Percentiles rank a stretch among this genome's conserved stretches.
phyloP scores from a whole-genome alignment of 1,140 invertebrate species.

The Ephestia elutella region DNA sequence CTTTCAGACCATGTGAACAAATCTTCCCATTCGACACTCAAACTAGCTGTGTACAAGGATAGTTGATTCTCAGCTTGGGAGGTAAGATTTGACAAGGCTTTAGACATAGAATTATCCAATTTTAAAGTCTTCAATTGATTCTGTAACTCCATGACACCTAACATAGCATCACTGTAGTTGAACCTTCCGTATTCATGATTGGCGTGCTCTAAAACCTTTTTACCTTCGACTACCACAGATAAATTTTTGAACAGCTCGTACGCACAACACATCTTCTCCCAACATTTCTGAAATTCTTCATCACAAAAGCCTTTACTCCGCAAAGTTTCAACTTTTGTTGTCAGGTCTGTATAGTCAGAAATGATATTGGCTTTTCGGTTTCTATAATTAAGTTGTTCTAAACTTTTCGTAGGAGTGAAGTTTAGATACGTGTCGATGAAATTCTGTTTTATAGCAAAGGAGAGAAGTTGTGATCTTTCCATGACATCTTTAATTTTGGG shows the following conservation, averaged over 20 bases:
- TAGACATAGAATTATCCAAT: slow-evolving; percentile 44
- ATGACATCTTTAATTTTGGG: slow-evolving; percentile 46
- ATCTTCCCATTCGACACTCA: slow-evolving; percentile 62
- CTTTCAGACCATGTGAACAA: slow-evolving; percentile 57
- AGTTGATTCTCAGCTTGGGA: slow-evolving; percentile 52
- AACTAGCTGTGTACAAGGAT: slow-evolving; percentile 45
- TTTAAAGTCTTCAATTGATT: slow-evolving; percentile 39
- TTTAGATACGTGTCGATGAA: slow-evolving; percentile 55
- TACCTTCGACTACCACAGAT: slow-evolving; percentile 45
- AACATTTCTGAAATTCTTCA: slow-evolving; percentile 42
- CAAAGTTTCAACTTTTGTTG: slow-evolving; percentile 33
- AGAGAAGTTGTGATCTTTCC: slow-evolving; percentile 55
- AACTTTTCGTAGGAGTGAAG: slow-evolving; percentile 52
- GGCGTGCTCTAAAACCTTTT: slow-evolving; percentile 39
- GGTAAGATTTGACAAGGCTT: slow-evolving; percentile 41
- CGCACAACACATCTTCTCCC: slow-evolving; percentile 39
- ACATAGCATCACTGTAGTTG: slow-evolving; percentile 54
- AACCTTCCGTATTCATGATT: slow-evolving; percentile 52
- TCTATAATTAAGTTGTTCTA: slow-evolving; percentile 59
- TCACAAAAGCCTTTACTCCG: slow-evolving; percentile 31
- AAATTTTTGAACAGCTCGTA: slow-evolving; percentile 40
- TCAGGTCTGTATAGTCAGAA: slow-evolving; percentile 35
- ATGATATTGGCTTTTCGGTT: slow-evolving; percentile 52
- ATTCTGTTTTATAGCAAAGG: slow-evolving; percentile 56
- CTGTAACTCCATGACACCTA: slow-evolving; percentile 42